Evolutionary conservation across 2,888 invertebrate genomes (phyloP).

Genomic region (Panopea generosa): DNA sequence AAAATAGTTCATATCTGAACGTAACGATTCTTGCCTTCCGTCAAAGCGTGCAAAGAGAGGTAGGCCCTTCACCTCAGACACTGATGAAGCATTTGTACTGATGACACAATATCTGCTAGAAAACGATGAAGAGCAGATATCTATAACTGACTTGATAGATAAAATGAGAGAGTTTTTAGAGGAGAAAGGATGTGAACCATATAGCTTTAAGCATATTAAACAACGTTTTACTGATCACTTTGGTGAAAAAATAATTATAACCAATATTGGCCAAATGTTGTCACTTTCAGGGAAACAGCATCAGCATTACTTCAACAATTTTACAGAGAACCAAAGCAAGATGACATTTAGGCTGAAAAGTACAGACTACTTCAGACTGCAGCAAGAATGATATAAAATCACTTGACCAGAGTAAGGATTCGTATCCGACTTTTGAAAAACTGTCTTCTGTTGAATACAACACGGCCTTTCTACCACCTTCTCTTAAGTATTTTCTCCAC

Average conservation of each 20-base stretch:
- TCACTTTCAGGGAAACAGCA: no score
- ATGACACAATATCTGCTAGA: conserved; percentile 42
- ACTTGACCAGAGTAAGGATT: conserved; percentile 2
- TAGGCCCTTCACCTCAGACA: no score
- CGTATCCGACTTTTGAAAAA: conserved; percentile 13
- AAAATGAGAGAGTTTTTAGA: no score
- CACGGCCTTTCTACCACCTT: conserved; percentile 8
- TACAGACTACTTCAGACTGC: no score
- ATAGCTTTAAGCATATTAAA: conserved; percentile 32
- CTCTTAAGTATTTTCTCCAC: no score
- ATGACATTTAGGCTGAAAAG: no score
- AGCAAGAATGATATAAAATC: conserved; percentile 58
- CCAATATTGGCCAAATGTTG: conserved; percentile 54
- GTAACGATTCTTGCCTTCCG: no score
- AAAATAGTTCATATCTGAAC: no score
- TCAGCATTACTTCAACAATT: no score
- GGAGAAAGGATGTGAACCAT: conserved; percentile 44
- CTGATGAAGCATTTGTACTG: conserved; percentile 34
- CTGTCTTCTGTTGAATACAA: not conserved
- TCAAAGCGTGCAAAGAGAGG: no score
- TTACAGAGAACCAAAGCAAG: conserved; percentile 51
- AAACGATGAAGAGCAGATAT: no score
- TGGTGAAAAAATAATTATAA: conserved; percentile 38
- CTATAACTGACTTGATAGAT: conserved; percentile 40
- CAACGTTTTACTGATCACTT: no score